Percentiles rank a stretch among this genome's conserved stretches.
Conservation (phyloP, 2,888 invertebrate genomes). For the Hermaeophaga mercurialis region DNA sequence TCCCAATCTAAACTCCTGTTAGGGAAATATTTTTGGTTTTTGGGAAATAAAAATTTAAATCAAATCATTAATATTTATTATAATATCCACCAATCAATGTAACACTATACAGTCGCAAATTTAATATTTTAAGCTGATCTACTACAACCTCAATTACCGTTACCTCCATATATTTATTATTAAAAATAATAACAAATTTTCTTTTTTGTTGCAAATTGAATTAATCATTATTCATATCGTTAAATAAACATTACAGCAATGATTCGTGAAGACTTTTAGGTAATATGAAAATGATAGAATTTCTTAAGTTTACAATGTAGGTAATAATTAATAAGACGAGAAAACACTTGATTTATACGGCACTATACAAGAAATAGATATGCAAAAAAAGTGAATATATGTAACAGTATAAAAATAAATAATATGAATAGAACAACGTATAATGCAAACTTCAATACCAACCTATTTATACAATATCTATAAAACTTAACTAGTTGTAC, state of each 20-base stretch:
- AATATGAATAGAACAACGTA: too few relatives aligned
- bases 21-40: too few relatives aligned
- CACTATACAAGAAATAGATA: too few relatives aligned
- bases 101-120: constrained; percentile 55
- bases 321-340: neutral
- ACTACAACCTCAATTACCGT: constrained; percentile 49
- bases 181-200: constrained; percentile 1
- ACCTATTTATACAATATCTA: too few relatives aligned
- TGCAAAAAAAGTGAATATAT: too few relatives aligned
- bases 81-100: constrained; percentile 53
- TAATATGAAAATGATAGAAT: neutral
- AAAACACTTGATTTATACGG: too few relatives aligned
- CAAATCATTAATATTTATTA: constrained; percentile 22
- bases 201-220: neutral
- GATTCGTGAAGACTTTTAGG: neutral
- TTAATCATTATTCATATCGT: neutral
- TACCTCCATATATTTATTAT: constrained; percentile 33
- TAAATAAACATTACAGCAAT: neutral
- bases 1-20: too few relatives aligned
- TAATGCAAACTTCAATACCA: too few relatives aligned
- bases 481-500: neutral
- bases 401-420: too few relatives aligned
- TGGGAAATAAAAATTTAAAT: neutral
- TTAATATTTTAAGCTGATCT: constrained; percentile 50
- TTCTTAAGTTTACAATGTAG: neutral